Evolutionary conservation across 35 echinoderm and acorn worm species (phyloP), one percentile per base, ranked within the genome.

Genomic region (Nesometra sesokonis): DNA sequence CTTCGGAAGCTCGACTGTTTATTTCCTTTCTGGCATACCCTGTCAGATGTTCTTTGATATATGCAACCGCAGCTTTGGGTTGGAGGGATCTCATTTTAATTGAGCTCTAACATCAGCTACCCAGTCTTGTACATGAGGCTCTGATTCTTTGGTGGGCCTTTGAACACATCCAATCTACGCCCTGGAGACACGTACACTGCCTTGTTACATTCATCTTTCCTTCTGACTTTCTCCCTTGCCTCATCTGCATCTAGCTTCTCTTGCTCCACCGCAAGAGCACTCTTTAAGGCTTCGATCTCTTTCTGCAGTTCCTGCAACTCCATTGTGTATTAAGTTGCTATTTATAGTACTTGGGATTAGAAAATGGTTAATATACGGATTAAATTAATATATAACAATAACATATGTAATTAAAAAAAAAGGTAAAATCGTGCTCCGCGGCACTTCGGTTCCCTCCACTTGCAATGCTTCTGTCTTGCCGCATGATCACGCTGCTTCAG

Each of bases 11-110:
- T 57, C 87, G 34, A 0, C 93, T 84, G 0, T 86, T 29, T 13
- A 92, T 88, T 35, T 93, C 90, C 31, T 80, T 86, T 31, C 87
- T 30, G 0, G 93, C 93, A 31, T 92, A 88, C 0, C 90, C 93
- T 19, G 34, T 46, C 13, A 96, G 84, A 33, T 96, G 36, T 30
- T 96, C 87, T n/a, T 78, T 37, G 5, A 92, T 78, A 40, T 89
- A 95, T 0, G 90, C 89, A 0, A 67, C 47, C 13, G 76, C 86
- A 31, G 88, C 90, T 7, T 79, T 0, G 0, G 13, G n/a, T 0
- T 30, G 29, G 13, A 90, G 8, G 0, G 21, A 13, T 76, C 93
- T 86, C 0, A 46, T 30, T 21, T 40, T 31, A 31, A 90, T 30
- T 89, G 90, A 3, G 81, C 93, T 29, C 77, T 89, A 0, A 92